Evolutionary conservation across 2,113 vertebrate genomes (phyloP).

Genomic region (Neoarius graeffei): DNA sequence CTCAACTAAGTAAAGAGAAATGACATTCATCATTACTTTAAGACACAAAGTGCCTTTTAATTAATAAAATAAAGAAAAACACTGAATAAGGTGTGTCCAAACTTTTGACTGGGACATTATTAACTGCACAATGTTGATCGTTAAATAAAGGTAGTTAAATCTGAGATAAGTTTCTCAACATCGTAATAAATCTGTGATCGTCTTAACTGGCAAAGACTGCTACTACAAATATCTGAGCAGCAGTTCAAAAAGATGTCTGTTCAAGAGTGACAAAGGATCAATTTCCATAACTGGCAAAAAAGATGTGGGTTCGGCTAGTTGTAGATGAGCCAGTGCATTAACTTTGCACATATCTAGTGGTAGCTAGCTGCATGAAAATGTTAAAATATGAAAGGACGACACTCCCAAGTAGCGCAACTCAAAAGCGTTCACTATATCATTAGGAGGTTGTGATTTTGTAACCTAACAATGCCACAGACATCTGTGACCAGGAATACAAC

Average conservation of each 20-base stretch:
- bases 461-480: not conserved
- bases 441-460: not conserved
- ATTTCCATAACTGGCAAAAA: not conserved
- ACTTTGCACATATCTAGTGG: not conserved
- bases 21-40: too few relatives aligned
- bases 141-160: not conserved
- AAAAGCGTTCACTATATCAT: not conserved
- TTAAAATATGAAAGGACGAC: not conserved
- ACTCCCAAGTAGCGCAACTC: not conserved
- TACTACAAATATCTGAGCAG: too few relatives aligned
- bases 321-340: not conserved
- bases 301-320: not conserved
- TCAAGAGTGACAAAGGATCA: not conserved
- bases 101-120: too few relatives aligned
- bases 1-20: too few relatives aligned
- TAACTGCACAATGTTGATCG: not conserved
- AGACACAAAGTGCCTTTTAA: too few relatives aligned
- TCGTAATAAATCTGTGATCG: not conserved
- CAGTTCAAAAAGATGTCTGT: too few relatives aligned
- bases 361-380: not conserved
- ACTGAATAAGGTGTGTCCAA: too few relatives aligned
- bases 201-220: not conserved
- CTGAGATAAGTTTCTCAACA: not conserved
- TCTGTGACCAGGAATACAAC: not conserved
- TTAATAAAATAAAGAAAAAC: too few relatives aligned